Evolutionary conservation across 1,140 invertebrate genomes (phyloP).

Genomic region (Atta texana): DNA sequence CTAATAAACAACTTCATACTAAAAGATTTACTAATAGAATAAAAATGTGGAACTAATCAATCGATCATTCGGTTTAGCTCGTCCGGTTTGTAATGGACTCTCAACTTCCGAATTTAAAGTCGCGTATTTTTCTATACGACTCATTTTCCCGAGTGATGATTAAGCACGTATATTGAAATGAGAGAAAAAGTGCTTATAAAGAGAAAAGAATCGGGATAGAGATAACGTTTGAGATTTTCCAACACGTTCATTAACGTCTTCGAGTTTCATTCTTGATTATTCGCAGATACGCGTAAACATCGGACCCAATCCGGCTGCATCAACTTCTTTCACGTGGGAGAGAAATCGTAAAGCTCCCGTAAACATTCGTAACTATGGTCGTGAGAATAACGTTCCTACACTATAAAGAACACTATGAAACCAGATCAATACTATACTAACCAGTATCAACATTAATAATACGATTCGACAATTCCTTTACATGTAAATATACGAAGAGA

Average conservation of each 20-base stretch:
- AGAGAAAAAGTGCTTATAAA: background rate
- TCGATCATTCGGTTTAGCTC: background rate
- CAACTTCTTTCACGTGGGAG: conserved; percentile 27
- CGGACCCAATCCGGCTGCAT: background rate
- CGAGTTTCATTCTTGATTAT: conserved; percentile 71
- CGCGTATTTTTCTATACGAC: conserved; percentile 62
- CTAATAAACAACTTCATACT: background rate
- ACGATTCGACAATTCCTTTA: conserved; percentile 7
- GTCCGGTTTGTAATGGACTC: conserved; percentile 45
- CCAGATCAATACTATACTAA: background rate
- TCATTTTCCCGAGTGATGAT: conserved; percentile 29
- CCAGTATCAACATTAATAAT: background rate
- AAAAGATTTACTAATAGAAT: background rate
- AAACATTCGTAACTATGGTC: conserved; percentile 28
- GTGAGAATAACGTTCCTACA: background rate
- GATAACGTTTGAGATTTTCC: conserved; percentile 69
- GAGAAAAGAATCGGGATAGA: background rate
- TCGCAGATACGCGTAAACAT: conserved; percentile 74
- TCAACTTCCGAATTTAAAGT: background rate
- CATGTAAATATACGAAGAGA: background rate
- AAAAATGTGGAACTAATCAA: conserved; percentile 9
- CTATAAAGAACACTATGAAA: background rate
- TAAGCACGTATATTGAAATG: conserved; percentile 43
- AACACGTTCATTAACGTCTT: conserved; percentile 74
- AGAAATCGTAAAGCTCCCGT: conserved; percentile 59